Base-by-base conservation (phyloP, 2,888 invertebrate species). In the Apantesis nais region DNA sequence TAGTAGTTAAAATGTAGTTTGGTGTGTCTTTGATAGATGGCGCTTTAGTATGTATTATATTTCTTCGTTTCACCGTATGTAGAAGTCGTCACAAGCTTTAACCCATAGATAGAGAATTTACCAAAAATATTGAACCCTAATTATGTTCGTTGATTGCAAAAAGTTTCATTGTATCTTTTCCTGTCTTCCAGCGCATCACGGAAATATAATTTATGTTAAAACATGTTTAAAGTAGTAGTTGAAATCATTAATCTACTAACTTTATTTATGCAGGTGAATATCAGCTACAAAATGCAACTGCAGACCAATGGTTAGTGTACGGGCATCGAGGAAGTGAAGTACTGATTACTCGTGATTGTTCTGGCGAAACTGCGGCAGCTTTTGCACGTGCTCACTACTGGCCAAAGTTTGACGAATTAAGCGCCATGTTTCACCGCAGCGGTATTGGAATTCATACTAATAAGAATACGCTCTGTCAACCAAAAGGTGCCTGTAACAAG, bases 381-480 rank as follows among this genome's bases (percentile, higher is more conserved):
- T 86, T 87, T 71, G 85, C 84, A 22, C 86, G 88, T 67, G 80
- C 82, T 7, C 86, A 87, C n/a, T 86, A 85, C 75, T 88, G 88
- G 88, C 86, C 88, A 2, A 79, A 82, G 14, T 64, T 79, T n/a
- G 62, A 78, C 1, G 85, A 86, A 58, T 71, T 88, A 25, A 84
- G 84, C 69, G 84, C 86, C 2, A 78, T 85, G 25, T 78, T 88
- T 29, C 86, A 86, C 67, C 83, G 86, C 72, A 83, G 84, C 74
- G 87, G 86, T 25, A 78, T 87, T 31, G 66, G 82, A 16, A 79
- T 81, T 19, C 74, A 81, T 58, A 74, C 83, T 8, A 64, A 79
- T 16, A 81, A 81, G 19, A 78, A 79, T 37, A 69, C 82, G 61
- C 75, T 85, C 52, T 87, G 87, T 75, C 72, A 71, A 48, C 82